Evolutionary conservation across 2,888 invertebrate species (phyloP), one percentile per base, ranked within the genome.

Genomic region (Bhutanitis thaidina): DNA sequence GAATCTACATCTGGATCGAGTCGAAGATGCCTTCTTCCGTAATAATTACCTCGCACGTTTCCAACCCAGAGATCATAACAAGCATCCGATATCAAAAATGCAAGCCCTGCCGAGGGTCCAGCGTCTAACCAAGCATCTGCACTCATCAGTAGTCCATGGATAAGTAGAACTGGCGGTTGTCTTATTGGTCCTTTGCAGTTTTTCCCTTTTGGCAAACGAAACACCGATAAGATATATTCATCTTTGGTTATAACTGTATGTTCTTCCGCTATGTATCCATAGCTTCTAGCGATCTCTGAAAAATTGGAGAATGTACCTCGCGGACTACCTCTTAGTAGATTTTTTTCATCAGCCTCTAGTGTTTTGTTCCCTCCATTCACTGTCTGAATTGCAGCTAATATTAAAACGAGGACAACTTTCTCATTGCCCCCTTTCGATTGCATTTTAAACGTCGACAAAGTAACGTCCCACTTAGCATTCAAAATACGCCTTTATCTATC

Each of bases 21-120:
- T 0, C 66, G 70, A 49, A 79, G 61, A 58, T 94, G 94, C 13
- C 74, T 77, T 41, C 87, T 80, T 5, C 91, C 89, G 66, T 93
- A 93, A 50, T 74, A 66, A 36, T 73, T 80, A 0, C 80, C 80
- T n/a, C 80, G 65, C 39, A 62, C 61, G 41, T 78, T 80, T 5
- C 74, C 77, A 0, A 77, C 55, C 80, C 80, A 75, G 1, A 72
- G 44, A 44, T 75, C 75, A 43, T 62, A 61, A 47, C 74, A 72
- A 1, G 62, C 60, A 37, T 68, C 68, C 0, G 74, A 54, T 8
- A 74, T 44, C 0, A 72, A 61, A 49, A 63, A 75, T 0, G 64
- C 70, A 9, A 71, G 48, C 3, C 69, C 73, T 10, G 65, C 64
- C 1, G 49, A 37, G 0, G 82, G 77, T 0, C 84, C 84, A 0